Base-by-base conservation (phyloP, 2,113 vertebrate species). In the Pampusana beccarii region DNA sequence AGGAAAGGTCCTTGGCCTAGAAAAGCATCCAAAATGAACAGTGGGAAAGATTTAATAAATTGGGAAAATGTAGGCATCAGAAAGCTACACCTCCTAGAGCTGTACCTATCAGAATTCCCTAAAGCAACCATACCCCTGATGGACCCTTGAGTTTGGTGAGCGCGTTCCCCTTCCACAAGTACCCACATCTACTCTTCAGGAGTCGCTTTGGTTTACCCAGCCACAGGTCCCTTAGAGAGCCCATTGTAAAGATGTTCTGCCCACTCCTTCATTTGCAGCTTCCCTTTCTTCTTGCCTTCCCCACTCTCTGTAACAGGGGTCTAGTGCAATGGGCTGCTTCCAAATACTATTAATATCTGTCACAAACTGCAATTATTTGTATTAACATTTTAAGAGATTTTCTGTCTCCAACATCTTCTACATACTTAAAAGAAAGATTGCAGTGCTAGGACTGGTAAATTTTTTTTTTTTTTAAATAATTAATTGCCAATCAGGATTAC, bases 131-230 rank as follows among this genome's bases (percentile, higher is more conserved):
- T n/a, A 42, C 11, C 12, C 11, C 26, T 28, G 2, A 29, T 3
- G 6, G 54, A 46, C 24, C 48, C 58, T 86, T 56, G 40, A 33
- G 42, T 57, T 67, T 87, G 34, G 26, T 6, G 3, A 64, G 11
- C 14, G 7, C 66, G 10, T 36, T 87, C 4, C 19, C 6, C 19
- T 81, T 71, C 28, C 33, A 42, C 9, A 4, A 51, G n/a, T 69
- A 72, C 34, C n/a, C 72, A 18, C 2, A 2, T 44, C 61, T 93
- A 42, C 36, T 29, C 11, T 75, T 64, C 12, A 51, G 44, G 62
- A 90, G 53, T 85, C 67, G 53, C 87, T 91, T 80, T 14, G 6
- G 86, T 71, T 84, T 94, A 81, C 33, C n/a, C 36, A 48, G 11
- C 15, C 81, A 54, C 24, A 44, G 24, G 17, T 84, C 36, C 67